Conservation (phyloP, 2,888 invertebrate genomes). For the Aelia acuminata region DNA sequence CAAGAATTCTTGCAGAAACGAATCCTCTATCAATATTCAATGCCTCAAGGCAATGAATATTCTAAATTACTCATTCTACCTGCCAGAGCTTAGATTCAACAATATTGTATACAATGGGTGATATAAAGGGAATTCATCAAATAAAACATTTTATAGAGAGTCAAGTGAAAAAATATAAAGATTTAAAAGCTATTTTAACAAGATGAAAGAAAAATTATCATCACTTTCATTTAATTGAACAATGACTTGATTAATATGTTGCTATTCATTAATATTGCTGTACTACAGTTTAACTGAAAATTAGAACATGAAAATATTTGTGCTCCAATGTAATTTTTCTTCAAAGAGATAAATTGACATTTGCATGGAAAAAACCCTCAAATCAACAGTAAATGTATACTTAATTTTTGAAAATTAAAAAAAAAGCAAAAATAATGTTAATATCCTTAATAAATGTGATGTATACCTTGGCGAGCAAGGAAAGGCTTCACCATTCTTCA, state of each 20-base stretch:
- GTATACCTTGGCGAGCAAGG: no score
- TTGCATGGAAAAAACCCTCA: no score
- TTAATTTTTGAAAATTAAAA: background rate
- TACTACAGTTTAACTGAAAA: background rate
- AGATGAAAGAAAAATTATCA: background rate
- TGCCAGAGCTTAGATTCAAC: slow-evolving; percentile 23
- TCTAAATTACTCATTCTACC: background rate
- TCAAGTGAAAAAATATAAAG: background rate
- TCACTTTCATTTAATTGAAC: background rate
- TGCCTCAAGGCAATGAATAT: background rate
- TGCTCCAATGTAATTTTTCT: background rate
- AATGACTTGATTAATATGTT: background rate
- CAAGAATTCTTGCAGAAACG: slow-evolving; percentile 51
- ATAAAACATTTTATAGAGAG: background rate
- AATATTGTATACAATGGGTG: background rate
- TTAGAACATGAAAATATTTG: background rate
- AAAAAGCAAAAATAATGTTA: background rate
- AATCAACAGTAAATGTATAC: no score
- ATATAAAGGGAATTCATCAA: background rate
- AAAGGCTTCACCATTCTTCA: no score
- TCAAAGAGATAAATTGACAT: background rate
- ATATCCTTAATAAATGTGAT: background rate
- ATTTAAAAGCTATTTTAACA: background rate
- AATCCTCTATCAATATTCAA: slow-evolving; percentile 50
- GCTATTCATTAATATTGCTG: background rate